phyloP scores from a whole-genome alignment of 64 coral and sea anemone genomes.

The Stylophora pistillata region DNA sequence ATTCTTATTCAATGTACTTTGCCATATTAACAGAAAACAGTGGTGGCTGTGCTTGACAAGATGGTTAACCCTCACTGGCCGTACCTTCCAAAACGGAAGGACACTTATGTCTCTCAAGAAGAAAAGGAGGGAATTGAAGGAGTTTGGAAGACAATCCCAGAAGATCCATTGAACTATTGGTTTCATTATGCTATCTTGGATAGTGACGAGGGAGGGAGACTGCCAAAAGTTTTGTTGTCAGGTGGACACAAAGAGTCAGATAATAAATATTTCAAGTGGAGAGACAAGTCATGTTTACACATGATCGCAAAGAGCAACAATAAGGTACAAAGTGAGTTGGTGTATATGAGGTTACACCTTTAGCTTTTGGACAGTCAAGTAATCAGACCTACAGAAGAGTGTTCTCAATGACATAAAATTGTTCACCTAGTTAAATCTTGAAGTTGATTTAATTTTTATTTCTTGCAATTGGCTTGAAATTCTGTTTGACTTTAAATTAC shows the following conservation, averaged over 20 bases:
- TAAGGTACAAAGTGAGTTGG: conserved; percentile 10
- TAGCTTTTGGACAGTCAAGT: too few relatives aligned
- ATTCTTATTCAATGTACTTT: too few relatives aligned
- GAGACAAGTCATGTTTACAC: conserved; percentile 59
- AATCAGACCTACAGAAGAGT: too few relatives aligned
- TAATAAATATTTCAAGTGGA: conserved; percentile 69
- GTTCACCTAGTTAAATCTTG: too few relatives aligned
- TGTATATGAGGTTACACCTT: neutral
- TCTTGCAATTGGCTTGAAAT: too few relatives aligned
- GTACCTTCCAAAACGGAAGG: conserved; percentile 69
- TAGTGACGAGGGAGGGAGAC: conserved; percentile 63
- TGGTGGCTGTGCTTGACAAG: conserved; percentile 71
- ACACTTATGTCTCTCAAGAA: conserved; percentile 54
- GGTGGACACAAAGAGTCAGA: conserved; percentile 7
- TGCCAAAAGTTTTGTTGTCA: conserved; percentile 68
- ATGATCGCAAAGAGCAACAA: conserved; percentile 87
- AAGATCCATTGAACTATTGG: conserved; percentile 91
- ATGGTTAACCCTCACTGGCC: conserved; percentile 95
- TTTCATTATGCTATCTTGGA: conserved; percentile 88
- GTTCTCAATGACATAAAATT: too few relatives aligned
- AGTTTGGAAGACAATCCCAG: conserved; percentile 73
- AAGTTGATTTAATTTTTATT: too few relatives aligned
- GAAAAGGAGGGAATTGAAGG: conserved; percentile 76
- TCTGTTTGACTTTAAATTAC: neutral
- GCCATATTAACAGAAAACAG: conserved; percentile 92